These are phyloP conservation scores for Smutsia temminckii DNA, from an alignment of 2,797 vertebrate genomes.

Conservation along the genomic window DNA sequence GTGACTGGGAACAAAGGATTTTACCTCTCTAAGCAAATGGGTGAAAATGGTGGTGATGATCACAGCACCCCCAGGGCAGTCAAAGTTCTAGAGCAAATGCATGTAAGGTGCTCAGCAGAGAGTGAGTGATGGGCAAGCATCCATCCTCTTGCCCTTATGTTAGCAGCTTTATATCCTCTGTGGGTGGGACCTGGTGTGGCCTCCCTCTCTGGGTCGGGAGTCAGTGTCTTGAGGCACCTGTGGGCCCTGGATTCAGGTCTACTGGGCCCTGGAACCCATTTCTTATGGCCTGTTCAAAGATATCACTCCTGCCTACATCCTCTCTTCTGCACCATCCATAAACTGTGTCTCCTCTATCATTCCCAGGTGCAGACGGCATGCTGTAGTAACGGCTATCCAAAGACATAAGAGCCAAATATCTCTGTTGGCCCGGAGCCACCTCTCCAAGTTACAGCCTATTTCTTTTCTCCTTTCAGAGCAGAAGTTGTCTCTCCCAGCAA, in stretches of 20 bases:
- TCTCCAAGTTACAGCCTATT: neutral
- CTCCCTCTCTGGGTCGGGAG: fast-evolving
- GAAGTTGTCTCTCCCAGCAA: too few species aligned
- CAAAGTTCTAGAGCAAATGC: fast-evolving
- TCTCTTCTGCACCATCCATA: neutral
- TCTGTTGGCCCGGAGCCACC: neutral
- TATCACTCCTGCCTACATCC: neutral
- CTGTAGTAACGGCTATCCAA: too few species aligned
- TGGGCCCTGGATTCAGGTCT: neutral
- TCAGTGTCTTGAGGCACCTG: neutral
- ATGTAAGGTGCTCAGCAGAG: fast-evolving
- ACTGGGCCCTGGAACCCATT: neutral
- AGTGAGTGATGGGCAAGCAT: neutral
- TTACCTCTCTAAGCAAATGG: neutral
- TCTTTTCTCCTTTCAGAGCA: neutral
- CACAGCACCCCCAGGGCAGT: fast-evolving
- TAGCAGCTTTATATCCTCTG: neutral
- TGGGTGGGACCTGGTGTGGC: fast-evolving
- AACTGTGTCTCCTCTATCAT: fast-evolving
- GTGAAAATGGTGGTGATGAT: fast-evolving
- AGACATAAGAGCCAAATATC: neutral
- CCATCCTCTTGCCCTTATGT: neutral
- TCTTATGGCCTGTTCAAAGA: neutral
- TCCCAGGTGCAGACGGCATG: neutral
- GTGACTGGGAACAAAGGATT: too few species aligned